Base-by-base conservation (phyloP, 2,797 vertebrate genomes). In the Muscicapa striata region DNA sequence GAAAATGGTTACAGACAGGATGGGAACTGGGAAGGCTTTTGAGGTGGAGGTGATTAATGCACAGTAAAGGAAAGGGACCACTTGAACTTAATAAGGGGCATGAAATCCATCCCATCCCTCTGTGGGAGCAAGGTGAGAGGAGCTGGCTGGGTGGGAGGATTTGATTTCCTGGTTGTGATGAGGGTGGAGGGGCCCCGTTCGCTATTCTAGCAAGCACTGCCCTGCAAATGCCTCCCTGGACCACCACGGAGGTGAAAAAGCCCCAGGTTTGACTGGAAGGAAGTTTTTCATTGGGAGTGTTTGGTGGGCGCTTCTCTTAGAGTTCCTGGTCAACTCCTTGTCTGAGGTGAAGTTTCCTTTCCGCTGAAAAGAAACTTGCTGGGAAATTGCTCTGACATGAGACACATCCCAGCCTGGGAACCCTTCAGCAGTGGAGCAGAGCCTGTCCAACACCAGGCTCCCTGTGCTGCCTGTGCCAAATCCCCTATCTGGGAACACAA, bases 401-500 rank as follows among this genome's bases (percentile, higher is more conserved):
- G 92, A 45, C 66, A 23, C 69, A 90, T 66, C 85, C 58, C 94
- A 76, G 82, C 73, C 89, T 91, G 91, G 89, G 91, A 95, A 73
- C 58, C 68, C 73, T n/a, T 1, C 30, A 4, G 70, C 84, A 57
- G 70, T 1, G 0, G 78, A 85, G 79, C 83, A n/a, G 58, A 84
- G 84, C 75, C 87, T 23, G 93, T 41, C 59, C 45, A 61, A 41
- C 89, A 27, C 68, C 61, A 13, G 72, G 94, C 96, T 97, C 80
- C 48, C 4, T 5, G 20, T 0, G 13, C 29, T 23, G 86, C 80
- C 13, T 5, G 84, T 85, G 97, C 96, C 97, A 96, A 93, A 94
- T 91, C 91, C 93, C 58, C 4, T 81, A 84, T 96, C 96, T 94
- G 94, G 94, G 94, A 96, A 89, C 92, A 95, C 94, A 97, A 40